Evolutionary conservation across 2,888 invertebrate genomes (phyloP).

Genomic region (Pachliopta kotzebuea): DNA sequence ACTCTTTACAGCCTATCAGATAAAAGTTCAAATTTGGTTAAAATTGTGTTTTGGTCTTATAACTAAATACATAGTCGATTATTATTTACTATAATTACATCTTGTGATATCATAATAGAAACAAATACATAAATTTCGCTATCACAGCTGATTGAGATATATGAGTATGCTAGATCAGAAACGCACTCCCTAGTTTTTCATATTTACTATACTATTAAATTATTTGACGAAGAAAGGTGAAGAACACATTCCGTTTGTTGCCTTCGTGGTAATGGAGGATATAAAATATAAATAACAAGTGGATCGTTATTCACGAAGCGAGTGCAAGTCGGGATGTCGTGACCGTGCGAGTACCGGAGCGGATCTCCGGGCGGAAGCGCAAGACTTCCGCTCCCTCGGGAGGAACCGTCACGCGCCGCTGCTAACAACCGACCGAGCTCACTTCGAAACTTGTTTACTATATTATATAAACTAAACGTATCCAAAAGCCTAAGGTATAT

Average conservation of each 20-base stretch:
- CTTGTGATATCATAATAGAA: too few species aligned
- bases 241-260: not conserved
- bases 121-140: too few species aligned
- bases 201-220: not conserved
- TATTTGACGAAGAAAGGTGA: not conserved
- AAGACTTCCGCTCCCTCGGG: conserved; percentile 78
- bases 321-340: conserved; percentile 26
- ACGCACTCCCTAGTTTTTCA: too few species aligned
- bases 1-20: not conserved
- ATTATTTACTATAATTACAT: too few species aligned
- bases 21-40: not conserved
- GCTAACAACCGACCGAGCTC: conserved; percentile 29
- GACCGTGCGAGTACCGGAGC: conserved; percentile 47
- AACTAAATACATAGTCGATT: too few species aligned
- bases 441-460: not conserved
- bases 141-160: too few species aligned
- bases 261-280: not conserved
- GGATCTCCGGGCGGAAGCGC: conserved; percentile 76
- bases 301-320: conserved; percentile 23
- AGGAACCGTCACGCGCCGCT: conserved; percentile 62
- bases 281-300: conserved; percentile 16
- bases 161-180: too few species aligned
- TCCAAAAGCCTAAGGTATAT: not conserved
- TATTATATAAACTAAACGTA: not conserved
- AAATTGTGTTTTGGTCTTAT: too few species aligned